A percentile compares a stretch with the other conserved stretches of the same genome.
These are phyloP conservation scores for Ochotona curzoniae DNA, from an alignment of 2,113 vertebrate species.

Conservation along the genomic window DNA sequence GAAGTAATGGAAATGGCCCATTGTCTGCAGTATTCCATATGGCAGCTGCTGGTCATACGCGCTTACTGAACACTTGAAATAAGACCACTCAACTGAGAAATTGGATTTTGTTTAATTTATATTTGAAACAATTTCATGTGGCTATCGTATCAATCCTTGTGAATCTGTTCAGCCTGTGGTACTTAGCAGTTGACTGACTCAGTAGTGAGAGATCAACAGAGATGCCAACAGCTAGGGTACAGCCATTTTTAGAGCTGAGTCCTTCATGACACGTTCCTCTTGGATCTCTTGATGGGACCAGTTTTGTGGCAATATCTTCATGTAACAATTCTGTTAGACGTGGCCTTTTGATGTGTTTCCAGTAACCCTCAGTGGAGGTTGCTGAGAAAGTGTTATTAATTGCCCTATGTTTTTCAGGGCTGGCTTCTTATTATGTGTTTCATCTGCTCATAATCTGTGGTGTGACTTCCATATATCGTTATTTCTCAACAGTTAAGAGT, in stretches of 20 bases:
- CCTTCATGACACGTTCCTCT: not conserved
- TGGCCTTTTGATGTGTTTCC: not conserved
- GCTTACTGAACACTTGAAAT: not conserved
- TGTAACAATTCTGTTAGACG: not conserved
- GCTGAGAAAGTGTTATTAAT: not conserved
- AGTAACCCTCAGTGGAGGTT: not conserved
- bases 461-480: not conserved
- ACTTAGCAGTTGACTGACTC: not conserved
- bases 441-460: not conserved
- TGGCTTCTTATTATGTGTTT: not conserved
- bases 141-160: not conserved
- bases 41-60: not conserved
- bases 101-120: constrained; percentile 32
- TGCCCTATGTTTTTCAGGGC: not conserved
- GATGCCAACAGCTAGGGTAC: not conserved
- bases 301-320: not conserved
- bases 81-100: not conserved
- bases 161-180: not conserved
- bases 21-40: not conserved
- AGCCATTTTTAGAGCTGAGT: not conserved
- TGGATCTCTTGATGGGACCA: not conserved
- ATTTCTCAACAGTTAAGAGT: constrained; percentile 21
- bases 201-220: not conserved
- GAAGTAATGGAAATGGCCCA: not conserved
- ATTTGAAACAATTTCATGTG: not conserved